A percentile compares a stretch with the other conserved stretches of the same genome.
Evolutionary conservation across 2,888 invertebrate genomes (phyloP).

Genomic region (Synergus gifuensis): DNA sequence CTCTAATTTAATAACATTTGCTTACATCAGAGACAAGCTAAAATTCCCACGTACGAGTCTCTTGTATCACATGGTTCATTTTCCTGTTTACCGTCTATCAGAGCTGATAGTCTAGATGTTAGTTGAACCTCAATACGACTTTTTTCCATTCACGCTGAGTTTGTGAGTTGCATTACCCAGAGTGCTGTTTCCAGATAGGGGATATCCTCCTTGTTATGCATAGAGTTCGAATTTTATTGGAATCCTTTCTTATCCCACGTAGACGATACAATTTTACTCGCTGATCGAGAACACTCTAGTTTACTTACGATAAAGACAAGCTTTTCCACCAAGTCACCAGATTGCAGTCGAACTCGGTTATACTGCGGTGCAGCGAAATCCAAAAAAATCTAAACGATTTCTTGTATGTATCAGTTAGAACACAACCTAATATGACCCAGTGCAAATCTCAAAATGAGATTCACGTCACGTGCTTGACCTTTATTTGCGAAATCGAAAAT

Average conservation of each 20-base stretch:
- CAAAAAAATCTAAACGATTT: background rate
- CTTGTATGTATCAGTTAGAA: background rate
- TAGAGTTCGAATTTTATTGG: conserved; percentile 35
- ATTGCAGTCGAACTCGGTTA: background rate
- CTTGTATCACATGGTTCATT: conserved; percentile 55
- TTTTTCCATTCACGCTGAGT: background rate
- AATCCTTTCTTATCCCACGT: conserved; percentile 31
- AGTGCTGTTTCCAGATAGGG: conserved; percentile 15
- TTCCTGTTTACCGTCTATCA: conserved; percentile 48
- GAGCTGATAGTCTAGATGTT: conserved; percentile 2
- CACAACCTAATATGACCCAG: background rate
- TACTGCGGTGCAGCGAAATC: background rate
- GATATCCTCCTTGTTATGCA: conserved; percentile 37
- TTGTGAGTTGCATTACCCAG: background rate
- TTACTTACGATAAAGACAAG: conserved; percentile 22
- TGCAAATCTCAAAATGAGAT: background rate
- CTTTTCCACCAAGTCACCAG: conserved; percentile 4
- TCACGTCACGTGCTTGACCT: background rate
- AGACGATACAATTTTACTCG: conserved; percentile 35
- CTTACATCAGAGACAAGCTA: conserved; percentile 58
- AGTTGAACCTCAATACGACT: conserved; percentile 11
- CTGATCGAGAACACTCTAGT: conserved; percentile 7
- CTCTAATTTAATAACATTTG: conserved; percentile 67
- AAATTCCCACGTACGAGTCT: conserved; percentile 63
- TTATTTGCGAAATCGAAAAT: background rate